Conservation (phyloP, 1,140 invertebrate genomes). For the Maniola jurtina region DNA sequence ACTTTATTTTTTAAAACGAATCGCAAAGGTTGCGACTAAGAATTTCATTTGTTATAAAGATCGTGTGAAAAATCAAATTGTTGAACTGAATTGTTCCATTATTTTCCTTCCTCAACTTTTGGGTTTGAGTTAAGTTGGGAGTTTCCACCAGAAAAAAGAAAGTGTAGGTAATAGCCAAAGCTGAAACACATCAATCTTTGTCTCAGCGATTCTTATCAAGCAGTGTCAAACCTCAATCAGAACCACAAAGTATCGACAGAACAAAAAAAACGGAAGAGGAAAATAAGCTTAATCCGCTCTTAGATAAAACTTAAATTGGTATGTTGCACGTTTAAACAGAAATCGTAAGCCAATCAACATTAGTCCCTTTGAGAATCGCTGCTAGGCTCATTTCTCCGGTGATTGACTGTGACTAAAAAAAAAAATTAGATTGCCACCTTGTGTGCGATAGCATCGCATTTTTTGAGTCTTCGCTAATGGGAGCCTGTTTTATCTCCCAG, state of each 20-base stretch:
- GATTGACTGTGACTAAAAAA: constrained; percentile 72
- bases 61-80: too few species aligned
- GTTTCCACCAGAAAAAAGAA: neutral
- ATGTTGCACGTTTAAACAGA: neutral
- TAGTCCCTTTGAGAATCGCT: constrained; percentile 58
- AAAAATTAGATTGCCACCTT: constrained; percentile 76
- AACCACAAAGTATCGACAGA: constrained; percentile 26
- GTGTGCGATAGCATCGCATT: constrained; percentile 66
- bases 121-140: too few species aligned
- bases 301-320: constrained; percentile 23
- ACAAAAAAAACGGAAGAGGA: constrained; percentile 18
- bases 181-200: constrained; percentile 29
- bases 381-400: constrained; percentile 69
- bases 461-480: constrained; percentile 70
- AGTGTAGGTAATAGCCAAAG: neutral
- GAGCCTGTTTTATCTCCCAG: constrained; percentile 72
- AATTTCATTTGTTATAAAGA: too few species aligned
- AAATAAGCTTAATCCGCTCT: constrained; percentile 18
- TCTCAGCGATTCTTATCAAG: constrained; percentile 33
- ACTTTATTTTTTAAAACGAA: constrained; percentile 54
- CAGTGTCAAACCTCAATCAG: constrained; percentile 24
- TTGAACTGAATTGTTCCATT: too few species aligned
- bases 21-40: neutral
- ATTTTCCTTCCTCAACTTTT: too few species aligned
- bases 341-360: constrained; percentile 61